Percentiles rank a stretch among this genome's conserved stretches.
These are phyloP conservation scores for Actias luna DNA, from an alignment of 2,888 invertebrate species.

Conservation along the genomic window DNA sequence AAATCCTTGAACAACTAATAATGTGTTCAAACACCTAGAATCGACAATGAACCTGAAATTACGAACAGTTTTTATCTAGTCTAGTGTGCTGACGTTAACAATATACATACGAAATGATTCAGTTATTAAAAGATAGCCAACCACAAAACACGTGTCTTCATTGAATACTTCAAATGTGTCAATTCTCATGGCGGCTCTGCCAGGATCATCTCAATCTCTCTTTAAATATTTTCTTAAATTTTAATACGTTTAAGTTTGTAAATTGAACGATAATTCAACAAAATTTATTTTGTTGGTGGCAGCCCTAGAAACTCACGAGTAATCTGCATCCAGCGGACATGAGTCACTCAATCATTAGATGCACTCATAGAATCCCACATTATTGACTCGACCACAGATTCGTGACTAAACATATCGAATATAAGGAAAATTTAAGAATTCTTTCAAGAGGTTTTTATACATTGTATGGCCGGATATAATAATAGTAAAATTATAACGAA, in stretches of 20 bases:
- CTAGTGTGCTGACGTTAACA: too few relatives aligned
- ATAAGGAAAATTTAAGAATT: neutral
- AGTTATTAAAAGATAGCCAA: too few relatives aligned
- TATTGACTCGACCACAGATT: neutral
- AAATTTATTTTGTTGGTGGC: neutral
- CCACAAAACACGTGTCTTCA: too few relatives aligned
- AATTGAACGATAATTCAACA: neutral
- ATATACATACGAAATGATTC: too few relatives aligned
- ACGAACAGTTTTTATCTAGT: too few relatives aligned
- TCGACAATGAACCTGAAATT: too few relatives aligned
- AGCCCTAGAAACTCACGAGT: neutral
- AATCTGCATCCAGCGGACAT: conserved; percentile 9
- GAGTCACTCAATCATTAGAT: conserved; percentile 1
- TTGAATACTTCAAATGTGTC: too few relatives aligned
- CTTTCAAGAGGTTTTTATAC: too few relatives aligned
- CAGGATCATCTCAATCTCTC: too few relatives aligned
- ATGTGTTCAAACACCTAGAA: neutral
- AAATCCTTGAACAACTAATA: neutral
- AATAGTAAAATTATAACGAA: too few relatives aligned
- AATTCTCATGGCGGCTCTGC: too few relatives aligned
- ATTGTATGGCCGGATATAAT: too few relatives aligned
- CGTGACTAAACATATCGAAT: conserved; percentile 3
- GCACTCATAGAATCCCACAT: neutral
- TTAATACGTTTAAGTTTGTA: neutral
- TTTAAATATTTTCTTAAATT: neutral